Base-by-base conservation (phyloP, 2,888 invertebrate genomes). In the Serripes groenlandicus region DNA sequence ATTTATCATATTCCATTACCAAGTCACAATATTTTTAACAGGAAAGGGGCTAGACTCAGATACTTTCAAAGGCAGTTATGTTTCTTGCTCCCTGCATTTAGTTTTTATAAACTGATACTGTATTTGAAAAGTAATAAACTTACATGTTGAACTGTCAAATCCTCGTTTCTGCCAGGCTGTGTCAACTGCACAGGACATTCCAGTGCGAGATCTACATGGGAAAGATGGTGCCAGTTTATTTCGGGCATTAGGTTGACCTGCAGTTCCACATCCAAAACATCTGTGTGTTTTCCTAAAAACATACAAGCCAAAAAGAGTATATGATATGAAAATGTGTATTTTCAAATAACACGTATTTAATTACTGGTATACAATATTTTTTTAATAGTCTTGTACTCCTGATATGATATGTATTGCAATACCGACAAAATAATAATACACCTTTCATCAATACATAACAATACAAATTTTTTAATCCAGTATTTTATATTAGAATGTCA, bases 111-210 rank as follows among this genome's bases (percentile, higher is more conserved):
- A 11, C 18, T 9, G 18, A 9, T 9, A 18, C 42, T 42, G 42
- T 42, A 42, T 42, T 11, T 42, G 18, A 42, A 28, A 11, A 28
- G 11, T 15, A 15, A 15, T 5, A 15, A 28, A 37, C 37, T 60
- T 83, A 83, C 83, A 79, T 35, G 83, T 83, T 23, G 79, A 34
- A 70, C 79, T 79, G 56, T 83, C 83, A 73, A 79, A 83, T 15
- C 79, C 79, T 26, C 58, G 42, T 60, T 76, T 26, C 75, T 73
- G 35, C n/a, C n/a, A n/a, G n/a, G n/a, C n/a, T n/a, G n/a, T n/a
- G n/a, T n/a, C n/a, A n/a, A n/a, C n/a, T n/a, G 72, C 72, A 70
- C 76, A 73, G 3, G 79, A 72, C 73, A 83, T 79, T 18, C 79
- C 83, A 28, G 2, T 35, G 21, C 76, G 23, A 4, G 72, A 58